Conservation (phyloP, 1,140 invertebrate genomes). For the Asbolus verrucosus region DNA sequence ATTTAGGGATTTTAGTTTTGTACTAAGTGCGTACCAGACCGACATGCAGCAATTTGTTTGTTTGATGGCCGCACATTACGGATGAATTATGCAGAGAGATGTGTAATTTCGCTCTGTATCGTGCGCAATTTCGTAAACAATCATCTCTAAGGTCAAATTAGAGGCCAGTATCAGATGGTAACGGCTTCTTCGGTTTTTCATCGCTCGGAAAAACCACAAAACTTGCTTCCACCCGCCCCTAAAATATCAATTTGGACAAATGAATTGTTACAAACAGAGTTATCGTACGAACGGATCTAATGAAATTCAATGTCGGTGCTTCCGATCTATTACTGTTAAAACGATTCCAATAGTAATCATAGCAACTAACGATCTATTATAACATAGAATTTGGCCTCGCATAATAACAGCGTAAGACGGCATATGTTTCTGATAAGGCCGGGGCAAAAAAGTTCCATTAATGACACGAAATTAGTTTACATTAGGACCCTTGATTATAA, state of each 20-base stretch:
- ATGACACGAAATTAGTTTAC: conserved; percentile 39
- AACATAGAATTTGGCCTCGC: conserved; percentile 4
- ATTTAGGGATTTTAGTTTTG: conserved; percentile 49
- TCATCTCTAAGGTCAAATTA: conserved; percentile 13
- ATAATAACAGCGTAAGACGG: conserved; percentile 25
- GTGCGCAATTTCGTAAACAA: too few species aligned
- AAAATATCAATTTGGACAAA: conserved; percentile 23
- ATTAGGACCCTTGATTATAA: conserved; percentile 30
- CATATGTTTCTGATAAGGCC: conserved; percentile 29
- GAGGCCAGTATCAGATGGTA: neutral
- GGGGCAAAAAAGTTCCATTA: conserved; percentile 21
- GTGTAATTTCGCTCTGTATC: conserved; percentile 16
- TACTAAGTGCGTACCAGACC: neutral
- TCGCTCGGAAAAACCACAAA: neutral
- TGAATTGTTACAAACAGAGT: conserved; percentile 29
- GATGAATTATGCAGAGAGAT: conserved; percentile 8
- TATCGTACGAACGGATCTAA: conserved; percentile 19
- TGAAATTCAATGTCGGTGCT: conserved; percentile 11
- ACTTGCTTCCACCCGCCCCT: conserved; percentile 11
- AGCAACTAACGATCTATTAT: conserved; percentile 24
- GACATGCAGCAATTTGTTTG: conserved; percentile 10
- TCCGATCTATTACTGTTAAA: conserved; percentile 4
- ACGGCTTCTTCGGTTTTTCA: neutral
- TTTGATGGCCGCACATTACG: conserved; percentile 11
- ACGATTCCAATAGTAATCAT: conserved; percentile 20